These are phyloP conservation scores for Ophioderma brevispina DNA, from an alignment of 35 echinoderm and acorn worm genomes.

Conservation along the genomic window DNA sequence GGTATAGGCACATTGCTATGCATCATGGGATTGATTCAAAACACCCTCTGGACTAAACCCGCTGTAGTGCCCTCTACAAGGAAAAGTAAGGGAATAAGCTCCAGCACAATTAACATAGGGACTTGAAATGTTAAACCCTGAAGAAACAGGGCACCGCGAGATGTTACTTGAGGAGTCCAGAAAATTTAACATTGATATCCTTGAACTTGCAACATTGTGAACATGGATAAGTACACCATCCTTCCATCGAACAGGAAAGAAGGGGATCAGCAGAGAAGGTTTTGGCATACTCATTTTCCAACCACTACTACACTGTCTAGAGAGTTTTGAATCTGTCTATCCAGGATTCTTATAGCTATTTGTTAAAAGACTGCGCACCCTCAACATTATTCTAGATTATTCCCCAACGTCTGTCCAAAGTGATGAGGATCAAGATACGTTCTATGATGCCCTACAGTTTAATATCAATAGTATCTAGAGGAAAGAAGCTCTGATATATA, in stretches of 20 bases:
- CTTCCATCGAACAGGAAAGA: conserved; percentile 13
- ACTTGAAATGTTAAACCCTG: conserved; percentile 13
- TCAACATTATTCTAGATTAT: conserved; percentile 37
- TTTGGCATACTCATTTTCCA: conserved; percentile 18
- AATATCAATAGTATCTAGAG: background rate
- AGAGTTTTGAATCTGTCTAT: conserved; percentile 20
- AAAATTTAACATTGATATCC: conserved; percentile 7
- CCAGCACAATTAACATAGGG: conserved; percentile 2
- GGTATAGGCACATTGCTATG: too few species aligned
- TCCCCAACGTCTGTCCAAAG: conserved; percentile 12
- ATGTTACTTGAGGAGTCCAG: conserved; percentile 20
- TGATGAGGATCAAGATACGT: background rate
- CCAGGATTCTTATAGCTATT: conserved; percentile 22
- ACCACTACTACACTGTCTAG: conserved; percentile 7
- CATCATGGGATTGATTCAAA: too few species aligned
- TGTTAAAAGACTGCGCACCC: background rate
- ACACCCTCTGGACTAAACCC: too few species aligned
- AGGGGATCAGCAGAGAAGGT: conserved; percentile 21
- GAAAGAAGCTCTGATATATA: background rate
- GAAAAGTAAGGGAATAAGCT: background rate
- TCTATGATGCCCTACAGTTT: conserved; percentile 8
- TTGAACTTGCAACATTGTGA: background rate
- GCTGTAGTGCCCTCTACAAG: background rate
- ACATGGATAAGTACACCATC: conserved; percentile 14
- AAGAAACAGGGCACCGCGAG: conserved; percentile 10